Percentiles rank a stretch among this genome's conserved stretches.
These are phyloP conservation scores for Clarias platycephalus DNA, from an alignment of 2,797 vertebrate genomes.

Conservation along the genomic window DNA sequence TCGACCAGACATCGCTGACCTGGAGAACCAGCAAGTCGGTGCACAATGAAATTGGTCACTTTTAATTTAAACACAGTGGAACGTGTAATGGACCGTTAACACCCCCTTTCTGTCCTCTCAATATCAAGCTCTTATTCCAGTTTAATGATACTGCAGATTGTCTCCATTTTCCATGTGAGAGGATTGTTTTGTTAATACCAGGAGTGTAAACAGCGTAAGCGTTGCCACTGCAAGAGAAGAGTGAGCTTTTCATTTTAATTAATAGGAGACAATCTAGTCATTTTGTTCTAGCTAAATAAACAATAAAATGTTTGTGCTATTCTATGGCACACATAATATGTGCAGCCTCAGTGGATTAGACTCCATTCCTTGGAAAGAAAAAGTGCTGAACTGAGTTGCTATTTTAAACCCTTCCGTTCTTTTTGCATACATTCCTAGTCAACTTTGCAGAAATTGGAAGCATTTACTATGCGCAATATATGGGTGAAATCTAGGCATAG, in stretches of 20 bases:
- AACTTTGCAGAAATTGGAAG: neutral
- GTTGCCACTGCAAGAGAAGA: slow-evolving; percentile 7
- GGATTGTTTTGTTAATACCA: neutral
- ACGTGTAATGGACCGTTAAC: slow-evolving; percentile 8
- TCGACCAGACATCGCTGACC: slow-evolving; percentile 11
- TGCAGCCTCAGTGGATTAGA: neutral
- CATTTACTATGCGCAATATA: slow-evolving; percentile 5
- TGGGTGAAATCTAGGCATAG: slow-evolving; percentile 1
- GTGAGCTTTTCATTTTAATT: slow-evolving; percentile 14
- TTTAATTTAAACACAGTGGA: slow-evolving; percentile 25
- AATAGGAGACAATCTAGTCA: neutral
- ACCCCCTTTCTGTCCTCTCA: neutral
- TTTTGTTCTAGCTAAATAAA: slow-evolving; percentile 21
- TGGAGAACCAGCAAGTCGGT: slow-evolving; percentile 29
- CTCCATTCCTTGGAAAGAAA: neutral
- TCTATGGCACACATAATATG: neutral
- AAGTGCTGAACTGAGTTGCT: slow-evolving; percentile 22
- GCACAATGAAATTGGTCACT: slow-evolving; percentile 25
- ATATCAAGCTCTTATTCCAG: slow-evolving; percentile 16
- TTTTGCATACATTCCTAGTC: neutral
- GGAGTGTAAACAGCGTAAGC: neutral
- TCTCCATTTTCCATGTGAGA: neutral
- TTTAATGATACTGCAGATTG: slow-evolving; percentile 11
- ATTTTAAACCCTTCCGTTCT: slow-evolving; percentile 9
- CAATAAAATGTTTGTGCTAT: slow-evolving; percentile 9